phyloP scores from a whole-genome alignment of 2,113 vertebrate genomes.

The Peromyscus leucopus region DNA sequence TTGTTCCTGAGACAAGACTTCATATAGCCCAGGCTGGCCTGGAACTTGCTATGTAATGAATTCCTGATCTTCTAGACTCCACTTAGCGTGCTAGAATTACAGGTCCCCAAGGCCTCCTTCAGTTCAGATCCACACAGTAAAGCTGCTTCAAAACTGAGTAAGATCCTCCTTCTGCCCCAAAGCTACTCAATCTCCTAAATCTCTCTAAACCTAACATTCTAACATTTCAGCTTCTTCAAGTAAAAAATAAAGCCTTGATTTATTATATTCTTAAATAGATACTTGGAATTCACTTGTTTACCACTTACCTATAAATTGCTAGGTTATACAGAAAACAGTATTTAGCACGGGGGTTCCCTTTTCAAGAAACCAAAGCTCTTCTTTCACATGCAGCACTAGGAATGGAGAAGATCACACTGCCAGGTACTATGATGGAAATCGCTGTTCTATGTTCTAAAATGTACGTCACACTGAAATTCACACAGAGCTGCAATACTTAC shows the following conservation, averaged over 20 bases:
- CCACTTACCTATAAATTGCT: neutral
- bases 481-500: conserved; percentile 83
- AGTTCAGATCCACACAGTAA: conserved; percentile 17
- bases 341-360: neutral
- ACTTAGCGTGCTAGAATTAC: neutral
- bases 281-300: conserved; percentile 24
- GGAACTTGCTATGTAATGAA: neutral
- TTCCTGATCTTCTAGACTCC: neutral
- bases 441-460: neutral
- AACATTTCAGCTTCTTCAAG: neutral
- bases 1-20: neutral
- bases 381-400: neutral
- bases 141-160: neutral
- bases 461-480: neutral
- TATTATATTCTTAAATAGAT: neutral
- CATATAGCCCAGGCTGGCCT: neutral
- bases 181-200: neutral
- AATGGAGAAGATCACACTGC: neutral
- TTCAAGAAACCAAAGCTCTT: neutral
- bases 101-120: neutral
- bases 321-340: neutral
- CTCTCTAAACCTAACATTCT: conserved; percentile 1
- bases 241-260: conserved; percentile 2
- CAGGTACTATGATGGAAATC: neutral
- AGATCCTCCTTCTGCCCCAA: neutral